Conservation (phyloP, 30 jellyfish, hydroid and myxozoan species). For the Morbakka virulenta region DNA sequence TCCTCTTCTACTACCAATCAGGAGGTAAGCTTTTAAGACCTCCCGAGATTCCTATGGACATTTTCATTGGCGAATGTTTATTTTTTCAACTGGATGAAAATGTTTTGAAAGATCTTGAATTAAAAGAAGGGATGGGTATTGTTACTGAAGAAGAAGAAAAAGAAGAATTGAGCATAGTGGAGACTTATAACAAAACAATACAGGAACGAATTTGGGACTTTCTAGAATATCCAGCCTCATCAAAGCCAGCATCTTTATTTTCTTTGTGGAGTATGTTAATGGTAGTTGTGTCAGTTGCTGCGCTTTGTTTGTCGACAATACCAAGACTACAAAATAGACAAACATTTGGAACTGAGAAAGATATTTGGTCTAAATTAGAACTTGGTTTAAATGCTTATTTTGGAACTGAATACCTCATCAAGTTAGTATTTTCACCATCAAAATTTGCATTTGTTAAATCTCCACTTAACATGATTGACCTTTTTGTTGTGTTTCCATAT, state of each 20-base stretch:
- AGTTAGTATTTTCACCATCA: constrained; percentile 40
- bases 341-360: background rate
- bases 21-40: constrained; percentile 82
- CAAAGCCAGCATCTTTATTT: constrained; percentile 61
- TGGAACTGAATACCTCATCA: constrained; percentile 28
- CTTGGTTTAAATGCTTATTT: constrained; percentile 48
- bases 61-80: constrained; percentile 72
- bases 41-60: constrained; percentile 45
- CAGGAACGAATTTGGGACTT: constrained; percentile 33
- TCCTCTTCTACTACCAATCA: constrained; percentile 81
- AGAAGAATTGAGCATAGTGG: background rate
- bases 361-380: constrained; percentile 20
- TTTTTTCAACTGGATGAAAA: constrained; percentile 58
- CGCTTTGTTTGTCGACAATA: constrained; percentile 75
- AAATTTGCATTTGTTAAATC: constrained; percentile 22
- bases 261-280: constrained; percentile 54
- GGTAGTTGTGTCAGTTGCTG: constrained; percentile 55
- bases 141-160: constrained; percentile 44
- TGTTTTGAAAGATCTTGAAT: constrained; percentile 23
- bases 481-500: constrained; percentile 59
- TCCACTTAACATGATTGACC: constrained; percentile 48
- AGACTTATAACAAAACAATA: background rate
- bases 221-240: constrained; percentile 80
- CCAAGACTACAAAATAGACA: constrained; percentile 20
- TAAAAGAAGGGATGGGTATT: constrained; percentile 80